Evolutionary conservation across 2,797 vertebrate genomes (phyloP), one percentile per base, ranked within the genome.

Genomic region (Brachymystax lenok): DNA sequence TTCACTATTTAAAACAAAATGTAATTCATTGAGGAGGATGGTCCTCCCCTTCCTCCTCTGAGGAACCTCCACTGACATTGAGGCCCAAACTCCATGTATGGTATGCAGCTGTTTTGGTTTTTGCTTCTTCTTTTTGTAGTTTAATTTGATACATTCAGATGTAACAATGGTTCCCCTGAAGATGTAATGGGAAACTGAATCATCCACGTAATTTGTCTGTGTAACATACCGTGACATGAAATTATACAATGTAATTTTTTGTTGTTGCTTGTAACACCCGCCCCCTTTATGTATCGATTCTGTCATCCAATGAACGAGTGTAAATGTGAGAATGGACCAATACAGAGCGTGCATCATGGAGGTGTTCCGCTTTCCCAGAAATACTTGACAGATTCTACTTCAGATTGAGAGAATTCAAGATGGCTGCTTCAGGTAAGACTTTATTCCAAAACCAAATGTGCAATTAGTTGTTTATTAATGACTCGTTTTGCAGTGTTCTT

Each of bases 351-450:
- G 86, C 83, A 71, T 85, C 82, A 76, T 82, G 69, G 85, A 87
- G 86, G 81, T 90, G 90, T 93, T 91, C 90, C 88, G 90, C 89
- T 91, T 92, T 92, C 88, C 82, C 77, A 76, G 83, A 92, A 90
- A 77, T 90, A 92, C 93, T 93, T 93, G 93, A 92, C 93, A 94
- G 90, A 94, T 93, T 88, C 81, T 85, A 91, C 88, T 93, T 91
- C 82, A 93, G 91, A 92, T 90, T 91, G 92, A 92, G 91, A 93
- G 88, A 91, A 87, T 86, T 92, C 94, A 95, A 95, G 93, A 95
- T 95, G 95, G 94, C 94, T 81, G 93, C 87, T 83, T 85, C 94
- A 95, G 95, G 95, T 95, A 91, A 92, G 93, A 87, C 85, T 91
- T 89, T 82, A 89, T 90, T 88, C 81, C 85, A 69, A 79, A 82